These are phyloP conservation scores for Camelus dromedarius DNA, from an alignment of 2,113 vertebrate species.

Conservation along the genomic window DNA sequence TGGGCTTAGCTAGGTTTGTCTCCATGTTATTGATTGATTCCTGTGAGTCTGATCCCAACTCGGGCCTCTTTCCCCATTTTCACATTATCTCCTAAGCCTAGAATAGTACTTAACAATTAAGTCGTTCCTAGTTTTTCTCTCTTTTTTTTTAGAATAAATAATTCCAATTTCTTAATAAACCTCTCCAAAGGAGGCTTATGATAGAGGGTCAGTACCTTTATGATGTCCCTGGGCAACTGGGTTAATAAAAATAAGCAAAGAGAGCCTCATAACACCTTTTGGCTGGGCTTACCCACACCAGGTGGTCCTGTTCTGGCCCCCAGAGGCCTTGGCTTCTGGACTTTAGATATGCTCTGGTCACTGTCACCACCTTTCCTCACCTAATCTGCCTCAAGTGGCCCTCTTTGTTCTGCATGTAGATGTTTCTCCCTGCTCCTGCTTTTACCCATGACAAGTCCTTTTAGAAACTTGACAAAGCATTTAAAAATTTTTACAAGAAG, in stretches of 20 bases:
- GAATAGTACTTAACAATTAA: neutral
- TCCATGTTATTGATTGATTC: neutral
- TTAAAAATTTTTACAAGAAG: neutral
- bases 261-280: neutral
- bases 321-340: neutral
- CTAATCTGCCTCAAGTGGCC: neutral
- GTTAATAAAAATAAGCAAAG: neutral
- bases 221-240: neutral
- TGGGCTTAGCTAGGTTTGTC: neutral
- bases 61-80: neutral
- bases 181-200: neutral
- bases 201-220: neutral
- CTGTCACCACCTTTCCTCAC: neutral
- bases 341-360: neutral
- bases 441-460: neutral
- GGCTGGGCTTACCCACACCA: neutral
- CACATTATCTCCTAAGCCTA: neutral
- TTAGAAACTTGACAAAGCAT: constrained; percentile 7
- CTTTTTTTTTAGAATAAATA: constrained; percentile 12
- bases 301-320: neutral
- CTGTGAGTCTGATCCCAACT: neutral
- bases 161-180: constrained; percentile 39
- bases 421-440: neutral
- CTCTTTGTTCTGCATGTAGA: neutral
- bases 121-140: neutral